Evolutionary conservation across 2,113 vertebrate species (phyloP), one percentile per base, ranked within the genome.

Genomic region (Platichthys stellatus): DNA sequence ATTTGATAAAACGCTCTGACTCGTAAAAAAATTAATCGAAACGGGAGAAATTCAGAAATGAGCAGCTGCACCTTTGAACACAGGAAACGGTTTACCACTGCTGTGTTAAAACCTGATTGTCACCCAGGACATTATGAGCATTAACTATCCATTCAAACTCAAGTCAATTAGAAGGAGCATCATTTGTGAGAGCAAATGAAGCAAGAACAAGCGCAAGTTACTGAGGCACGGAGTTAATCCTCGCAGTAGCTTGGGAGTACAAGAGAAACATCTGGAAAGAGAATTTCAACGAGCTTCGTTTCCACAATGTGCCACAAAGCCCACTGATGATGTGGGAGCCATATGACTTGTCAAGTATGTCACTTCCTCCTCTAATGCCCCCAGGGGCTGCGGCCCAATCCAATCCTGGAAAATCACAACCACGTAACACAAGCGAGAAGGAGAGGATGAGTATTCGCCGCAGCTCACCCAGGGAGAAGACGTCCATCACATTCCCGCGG

Each of bases 191-290:
- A 59, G 69, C 24, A 87, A 88, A 87, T 85, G 69, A 80, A 89
- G 74, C 45, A 31, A 74, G 61, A 81, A 68, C 64, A 72, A 67
- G 67, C 70, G 31, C n/a, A n/a, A 61, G 61, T 59, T 47, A 28
- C 43, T 38, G 71, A 75, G 31, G 78, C 75, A 24, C 88, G 81
- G 89, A 89, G 86, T 92, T 65, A 88, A 78, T 83, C 72, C 23
- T 66, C 59, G 58, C 49, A 59, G 65, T 72, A 56, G 57, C 60
- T 74, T n/a, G 20, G 14, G 66, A 72, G 64, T 63, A 69, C 59
- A 74, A 83, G 68, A 49, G 45, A 77, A 71, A 78, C 74, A 83
- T 83, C 74, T 83, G 80, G 72, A 81, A 80, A 84, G 63, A n/a
- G 70, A 69, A 80, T 65, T 78, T 69, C 64, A 53, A 20, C 38